Evolutionary conservation across 2,113 vertebrate species (phyloP).

Genomic region (Spermophilus dauricus): DNA sequence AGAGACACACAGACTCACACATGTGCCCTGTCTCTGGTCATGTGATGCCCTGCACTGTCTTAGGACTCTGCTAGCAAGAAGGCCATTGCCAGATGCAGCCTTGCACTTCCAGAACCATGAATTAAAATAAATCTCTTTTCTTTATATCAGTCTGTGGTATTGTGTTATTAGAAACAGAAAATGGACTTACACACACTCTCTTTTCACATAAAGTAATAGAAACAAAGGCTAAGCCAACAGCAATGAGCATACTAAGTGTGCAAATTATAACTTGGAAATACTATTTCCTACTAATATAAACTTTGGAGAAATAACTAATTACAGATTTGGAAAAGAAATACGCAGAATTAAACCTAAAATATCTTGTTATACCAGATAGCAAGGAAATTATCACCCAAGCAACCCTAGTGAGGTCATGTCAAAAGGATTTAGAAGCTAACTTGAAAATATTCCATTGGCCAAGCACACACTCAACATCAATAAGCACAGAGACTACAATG

Average conservation of each 20-base stretch:
- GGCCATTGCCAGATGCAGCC: neutral
- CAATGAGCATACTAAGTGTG: neutral
- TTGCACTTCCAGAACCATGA: neutral
- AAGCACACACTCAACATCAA: neutral
- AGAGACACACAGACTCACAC: neutral
- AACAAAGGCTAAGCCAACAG: conserved; percentile 19
- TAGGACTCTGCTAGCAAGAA: neutral
- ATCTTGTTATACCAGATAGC: neutral
- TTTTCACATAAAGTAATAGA: neutral
- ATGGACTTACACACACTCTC: neutral
- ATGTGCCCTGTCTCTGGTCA: neutral
- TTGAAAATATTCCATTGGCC: neutral
- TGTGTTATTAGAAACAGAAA: neutral
- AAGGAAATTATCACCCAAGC: neutral
- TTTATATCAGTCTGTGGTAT: too few species aligned
- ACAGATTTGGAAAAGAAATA: conserved; percentile 24
- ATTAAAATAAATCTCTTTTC: neutral
- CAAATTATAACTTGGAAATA: neutral
- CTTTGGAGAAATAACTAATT: neutral
- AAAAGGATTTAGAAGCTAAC: neutral
- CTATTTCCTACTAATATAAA: neutral
- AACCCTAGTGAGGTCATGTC: neutral
- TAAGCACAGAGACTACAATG: neutral
- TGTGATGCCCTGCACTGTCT: neutral
- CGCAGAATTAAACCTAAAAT: conserved; percentile 4